phyloP scores from a whole-genome alignment of 1,140 invertebrate species.

The Pseudomyrmex dendroicus region DNA sequence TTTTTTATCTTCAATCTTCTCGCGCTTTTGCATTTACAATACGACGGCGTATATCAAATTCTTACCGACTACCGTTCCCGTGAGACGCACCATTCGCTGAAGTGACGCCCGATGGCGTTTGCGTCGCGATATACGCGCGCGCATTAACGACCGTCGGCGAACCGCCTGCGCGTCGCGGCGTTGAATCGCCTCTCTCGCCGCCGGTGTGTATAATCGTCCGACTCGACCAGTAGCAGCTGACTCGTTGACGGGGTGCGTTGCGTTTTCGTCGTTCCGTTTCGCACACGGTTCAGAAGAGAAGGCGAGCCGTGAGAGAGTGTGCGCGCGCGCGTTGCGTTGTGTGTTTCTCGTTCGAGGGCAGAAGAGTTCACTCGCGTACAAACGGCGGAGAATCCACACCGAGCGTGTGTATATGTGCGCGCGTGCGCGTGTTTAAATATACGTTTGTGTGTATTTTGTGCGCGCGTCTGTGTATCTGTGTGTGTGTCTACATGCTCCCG shows the following conservation, averaged over 20 bases:
- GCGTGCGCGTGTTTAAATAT: no score
- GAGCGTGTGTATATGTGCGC: not conserved
- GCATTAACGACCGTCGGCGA: conserved; percentile 33
- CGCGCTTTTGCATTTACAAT: no score
- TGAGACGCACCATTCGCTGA: no score
- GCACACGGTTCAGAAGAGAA: not conserved
- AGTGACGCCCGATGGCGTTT: conserved; percentile 45
- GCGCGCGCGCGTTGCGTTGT: conserved; percentile 8
- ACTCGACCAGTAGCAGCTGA: conserved; percentile 74
- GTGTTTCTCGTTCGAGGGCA: not conserved
- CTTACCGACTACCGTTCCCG: no score
- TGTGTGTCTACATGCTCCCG: no score
- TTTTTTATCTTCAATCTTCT: no score
- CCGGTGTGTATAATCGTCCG: conserved; percentile 8
- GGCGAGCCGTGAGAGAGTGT: not conserved
- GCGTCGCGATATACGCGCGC: conserved; percentile 32
- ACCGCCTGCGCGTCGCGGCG: conserved; percentile 39
- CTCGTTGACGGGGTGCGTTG: conserved; percentile 67
- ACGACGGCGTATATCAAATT: no score
- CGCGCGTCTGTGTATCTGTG: not conserved
- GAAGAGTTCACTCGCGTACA: conserved; percentile 21
- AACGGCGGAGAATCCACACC: not conserved
- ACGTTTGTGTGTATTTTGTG: not conserved
- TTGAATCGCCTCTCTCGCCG: conserved; percentile 1
- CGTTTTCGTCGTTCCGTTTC: conserved; percentile 9